Percentiles rank a stretch among this genome's conserved stretches.
phyloP scores from a whole-genome alignment of 2,888 invertebrate species.

The Dorcus parallelipipedus region DNA sequence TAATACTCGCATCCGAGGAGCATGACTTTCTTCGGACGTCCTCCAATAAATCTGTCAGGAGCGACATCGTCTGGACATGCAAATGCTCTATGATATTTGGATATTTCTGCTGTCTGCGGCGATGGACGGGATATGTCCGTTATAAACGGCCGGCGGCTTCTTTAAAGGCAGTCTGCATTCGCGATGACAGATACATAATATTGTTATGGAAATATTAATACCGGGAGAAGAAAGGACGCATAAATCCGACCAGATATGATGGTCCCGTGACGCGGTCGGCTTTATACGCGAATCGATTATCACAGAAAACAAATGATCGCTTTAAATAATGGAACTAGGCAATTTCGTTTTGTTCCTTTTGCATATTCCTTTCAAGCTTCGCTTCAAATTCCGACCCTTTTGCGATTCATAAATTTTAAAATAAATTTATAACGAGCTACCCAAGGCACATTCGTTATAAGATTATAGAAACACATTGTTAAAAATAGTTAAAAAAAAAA shows the following conservation, averaged over 20 bases:
- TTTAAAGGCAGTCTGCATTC: slow-evolving; percentile 24
- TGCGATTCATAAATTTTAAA: too few relatives aligned
- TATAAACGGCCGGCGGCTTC: slow-evolving; percentile 41
- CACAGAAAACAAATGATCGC: slow-evolving; percentile 2
- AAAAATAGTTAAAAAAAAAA: too few relatives aligned
- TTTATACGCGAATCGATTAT: slow-evolving; percentile 1
- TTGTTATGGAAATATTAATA: slow-evolving; percentile 50
- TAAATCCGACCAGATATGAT: slow-evolving; percentile 37
- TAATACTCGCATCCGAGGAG: slow-evolving; percentile 33
- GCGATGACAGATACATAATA: slow-evolving; percentile 46
- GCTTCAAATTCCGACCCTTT: too few relatives aligned
- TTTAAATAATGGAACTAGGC: slow-evolving; percentile 1
- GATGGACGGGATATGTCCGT: slow-evolving; percentile 38
- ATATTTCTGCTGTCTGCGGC: slow-evolving; percentile 33
- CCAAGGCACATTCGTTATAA: too few relatives aligned
- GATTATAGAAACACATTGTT: too few relatives aligned
- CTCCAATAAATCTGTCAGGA: slow-evolving; percentile 49
- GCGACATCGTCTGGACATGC: slow-evolving; percentile 44
- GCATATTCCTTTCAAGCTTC: too few relatives aligned
- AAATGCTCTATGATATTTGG: slow-evolving; percentile 47
- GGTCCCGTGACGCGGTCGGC: slow-evolving; percentile 4
- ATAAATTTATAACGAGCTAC: too few relatives aligned
- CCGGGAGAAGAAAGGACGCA: slow-evolving; percentile 44
- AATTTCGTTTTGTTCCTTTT: neutral
- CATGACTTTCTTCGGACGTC: slow-evolving; percentile 30